Conservation (phyloP, 2,888 invertebrate genomes). For the Pseudanteris insignis region DNA sequence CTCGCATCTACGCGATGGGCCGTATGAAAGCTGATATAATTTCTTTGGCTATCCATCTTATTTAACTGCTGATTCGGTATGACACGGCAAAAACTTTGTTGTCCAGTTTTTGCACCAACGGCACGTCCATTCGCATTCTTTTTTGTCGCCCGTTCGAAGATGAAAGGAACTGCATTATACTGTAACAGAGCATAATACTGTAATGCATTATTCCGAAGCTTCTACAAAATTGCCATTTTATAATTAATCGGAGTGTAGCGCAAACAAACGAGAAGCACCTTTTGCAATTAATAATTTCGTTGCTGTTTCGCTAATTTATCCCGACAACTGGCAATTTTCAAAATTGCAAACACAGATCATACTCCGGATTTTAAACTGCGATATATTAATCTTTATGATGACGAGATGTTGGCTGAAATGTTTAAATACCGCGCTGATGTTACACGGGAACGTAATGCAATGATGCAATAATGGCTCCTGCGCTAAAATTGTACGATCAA, state of each 20-base stretch:
- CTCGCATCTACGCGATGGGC: no score
- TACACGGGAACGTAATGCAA: no score
- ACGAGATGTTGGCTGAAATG: conserved; percentile 39
- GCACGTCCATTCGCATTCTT: conserved; percentile 36
- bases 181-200: neutral
- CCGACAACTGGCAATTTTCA: conserved; percentile 38
- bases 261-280: conserved; percentile 13
- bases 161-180: conserved; percentile 5
- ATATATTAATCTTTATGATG: conserved; percentile 41
- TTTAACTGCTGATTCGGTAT: conserved; percentile 44
- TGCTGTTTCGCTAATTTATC: conserved; percentile 38
- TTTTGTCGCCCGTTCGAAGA: conserved; percentile 22
- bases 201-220: conserved; percentile 10
- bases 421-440: no score
- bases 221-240: conserved; percentile 2
- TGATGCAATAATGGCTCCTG: no score
- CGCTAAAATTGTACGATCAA: no score
- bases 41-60: conserved; percentile 50
- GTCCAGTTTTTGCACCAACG: conserved; percentile 33
- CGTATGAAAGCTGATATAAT: conserved; percentile 45
- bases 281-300: conserved; percentile 39
- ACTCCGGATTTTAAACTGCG: conserved; percentile 23
- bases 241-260: conserved; percentile 17
- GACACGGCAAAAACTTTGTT: conserved; percentile 30
- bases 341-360: conserved; percentile 44